These are phyloP conservation scores for Asarcornis scutulata DNA, from an alignment of 2,113 vertebrate genomes.

Conservation along the genomic window DNA sequence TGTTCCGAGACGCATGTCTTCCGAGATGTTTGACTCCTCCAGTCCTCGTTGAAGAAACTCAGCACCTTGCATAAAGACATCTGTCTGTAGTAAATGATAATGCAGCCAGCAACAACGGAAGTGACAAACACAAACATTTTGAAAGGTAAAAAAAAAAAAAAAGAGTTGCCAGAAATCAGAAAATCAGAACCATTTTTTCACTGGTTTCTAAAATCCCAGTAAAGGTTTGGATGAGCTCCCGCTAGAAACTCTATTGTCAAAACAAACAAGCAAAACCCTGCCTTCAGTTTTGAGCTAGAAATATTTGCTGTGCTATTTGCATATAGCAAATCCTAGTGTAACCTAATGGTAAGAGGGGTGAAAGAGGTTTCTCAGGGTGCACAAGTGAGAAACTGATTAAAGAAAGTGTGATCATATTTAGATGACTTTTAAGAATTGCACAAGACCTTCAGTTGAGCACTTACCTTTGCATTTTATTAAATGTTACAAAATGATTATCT, in stretches of 20 bases:
- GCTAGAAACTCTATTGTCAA: not conserved
- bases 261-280: not conserved
- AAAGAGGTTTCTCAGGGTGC: not conserved
- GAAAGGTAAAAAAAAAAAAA: not conserved
- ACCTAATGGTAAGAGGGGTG: not conserved
- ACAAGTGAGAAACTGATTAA: not conserved
- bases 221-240: not conserved
- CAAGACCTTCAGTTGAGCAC: not conserved
- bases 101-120: not conserved
- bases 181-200: not conserved
- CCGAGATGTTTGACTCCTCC: not conserved
- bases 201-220: not conserved
- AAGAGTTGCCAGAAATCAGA: not conserved
- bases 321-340: not conserved
- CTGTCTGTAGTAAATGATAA: not conserved
- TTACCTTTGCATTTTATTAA: conserved; percentile 38
- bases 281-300: not conserved
- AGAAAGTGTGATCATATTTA: not conserved
- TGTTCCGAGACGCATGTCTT: not conserved
- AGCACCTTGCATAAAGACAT: not conserved
- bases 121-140: not conserved
- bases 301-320: not conserved
- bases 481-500: conserved; percentile 17
- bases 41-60: not conserved
- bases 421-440: not conserved